These are phyloP conservation scores for Neocrepidodera transversa DNA, from an alignment of 2,888 invertebrate species.

Conservation along the genomic window DNA sequence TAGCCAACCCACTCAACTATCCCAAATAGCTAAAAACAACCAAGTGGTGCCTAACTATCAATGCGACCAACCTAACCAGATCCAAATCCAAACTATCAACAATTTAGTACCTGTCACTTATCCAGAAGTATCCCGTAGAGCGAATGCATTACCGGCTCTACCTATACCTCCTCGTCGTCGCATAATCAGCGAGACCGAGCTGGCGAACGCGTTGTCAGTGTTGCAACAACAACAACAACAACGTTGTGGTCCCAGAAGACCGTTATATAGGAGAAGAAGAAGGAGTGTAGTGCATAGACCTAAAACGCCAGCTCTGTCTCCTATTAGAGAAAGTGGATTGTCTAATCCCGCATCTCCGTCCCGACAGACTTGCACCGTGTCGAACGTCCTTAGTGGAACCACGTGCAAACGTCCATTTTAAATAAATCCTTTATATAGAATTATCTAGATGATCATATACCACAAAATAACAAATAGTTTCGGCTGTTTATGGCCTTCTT, in stretches of 20 bases:
- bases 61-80: slow-evolving; percentile 49
- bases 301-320: slow-evolving; percentile 68
- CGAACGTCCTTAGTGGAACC: slow-evolving; percentile 50
- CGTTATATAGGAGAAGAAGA: slow-evolving; percentile 45
- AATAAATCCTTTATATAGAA: slow-evolving; percentile 13
- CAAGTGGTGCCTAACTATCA: slow-evolving; percentile 56
- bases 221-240: slow-evolving; percentile 56
- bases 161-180: slow-evolving; percentile 61
- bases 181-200: slow-evolving; percentile 60
- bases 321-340: slow-evolving; percentile 74
- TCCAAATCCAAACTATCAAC: slow-evolving; percentile 64
- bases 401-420: slow-evolving; percentile 53
- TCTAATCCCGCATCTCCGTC: slow-evolving; percentile 74
- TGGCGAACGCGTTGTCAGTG: slow-evolving; percentile 56
- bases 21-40: slow-evolving; percentile 52
- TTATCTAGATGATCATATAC: neutral
- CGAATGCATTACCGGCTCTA: slow-evolving; percentile 49
- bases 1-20: slow-evolving; percentile 42
- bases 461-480: too few relatives aligned
- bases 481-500: too few relatives aligned
- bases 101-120: slow-evolving; percentile 64
- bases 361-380: slow-evolving; percentile 56
- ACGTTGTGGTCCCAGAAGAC: slow-evolving; percentile 45
- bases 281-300: slow-evolving; percentile 55
- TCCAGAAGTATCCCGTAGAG: slow-evolving; percentile 49